Base-by-base conservation (phyloP, 2,113 vertebrate genomes). In the Numenius arquata region DNA sequence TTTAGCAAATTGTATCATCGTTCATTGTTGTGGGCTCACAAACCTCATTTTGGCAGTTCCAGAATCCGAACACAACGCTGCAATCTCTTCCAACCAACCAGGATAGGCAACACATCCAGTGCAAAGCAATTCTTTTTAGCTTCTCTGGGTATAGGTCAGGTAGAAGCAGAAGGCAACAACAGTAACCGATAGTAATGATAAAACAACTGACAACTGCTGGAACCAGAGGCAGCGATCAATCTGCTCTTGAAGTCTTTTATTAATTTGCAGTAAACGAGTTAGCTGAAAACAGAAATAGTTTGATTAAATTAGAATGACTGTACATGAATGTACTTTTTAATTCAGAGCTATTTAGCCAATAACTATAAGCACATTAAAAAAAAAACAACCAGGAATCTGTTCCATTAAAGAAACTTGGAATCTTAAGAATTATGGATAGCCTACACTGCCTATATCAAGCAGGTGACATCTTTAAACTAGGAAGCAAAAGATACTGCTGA, bases 161-260 rank as follows among this genome's bases (percentile, higher is more conserved):
- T 98, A 98, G 85, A 99, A 97, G 77, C 97, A 97, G 96, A 98
- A 98, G 81, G 98, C 96, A 97, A 98, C 98, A 71, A 99, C 95
- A 92, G 97, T 97, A 97, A 99, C 77, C 34, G 98, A 98, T 38
- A 99, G 50, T 68, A 98, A 82, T 48, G 98, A 98, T 96, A 99
- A 85, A 80, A 96, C 94, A 34, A 98, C 78, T 25, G 99, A 98
- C 75, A 99, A 96, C 96, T 99, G 99, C 96, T 99, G 99, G 80
- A 98, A 96, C 99, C 99, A 99, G 93, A 99, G 84, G 96, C 98
- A 99, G 40, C 43, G 91, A 56, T 99, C 98, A 96, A 99, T 96
- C 97, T 99, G 99, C 95, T 99, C 99, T 95, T 99, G 99, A 97
- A 99, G 96, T 85, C 98, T 98, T 32, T 90, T 98, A 96, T 98